These are phyloP conservation scores for Synergus gifuensis DNA, from an alignment of 2,888 invertebrate genomes.

Conservation along the genomic window DNA sequence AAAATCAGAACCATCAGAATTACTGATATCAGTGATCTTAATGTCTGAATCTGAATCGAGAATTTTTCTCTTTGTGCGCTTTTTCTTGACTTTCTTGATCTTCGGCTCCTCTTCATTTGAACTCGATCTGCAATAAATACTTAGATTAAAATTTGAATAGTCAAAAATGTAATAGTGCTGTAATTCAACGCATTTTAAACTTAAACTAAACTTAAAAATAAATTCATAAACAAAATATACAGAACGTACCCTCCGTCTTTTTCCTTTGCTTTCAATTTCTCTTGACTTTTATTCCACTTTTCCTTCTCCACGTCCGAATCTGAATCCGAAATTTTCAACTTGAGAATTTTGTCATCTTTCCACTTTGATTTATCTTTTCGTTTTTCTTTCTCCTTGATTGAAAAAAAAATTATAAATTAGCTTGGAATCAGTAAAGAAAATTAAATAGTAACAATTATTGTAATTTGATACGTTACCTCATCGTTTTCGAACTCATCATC, in stretches of 20 bases:
- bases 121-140: slow-evolving; percentile 43
- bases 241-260: slow-evolving; percentile 52
- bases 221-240: not conserved
- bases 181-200: not conserved
- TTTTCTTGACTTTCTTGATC: slow-evolving; percentile 47
- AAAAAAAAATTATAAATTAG: slow-evolving; percentile 7
- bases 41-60: slow-evolving; percentile 68
- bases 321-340: slow-evolving; percentile 65
- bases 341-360: slow-evolving; percentile 67
- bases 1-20: slow-evolving; percentile 49
- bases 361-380: slow-evolving; percentile 59
- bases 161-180: not conserved
- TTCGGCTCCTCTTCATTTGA: slow-evolving; percentile 50
- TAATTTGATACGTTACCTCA: slow-evolving; percentile 25
- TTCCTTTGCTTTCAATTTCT: slow-evolving; percentile 53
- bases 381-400: slow-evolving; percentile 40
- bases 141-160: not conserved
- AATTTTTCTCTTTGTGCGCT: slow-evolving; percentile 59
- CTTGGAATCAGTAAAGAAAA: not conserved
- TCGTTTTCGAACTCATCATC: slow-evolving; percentile 11
- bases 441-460: slow-evolving; percentile 6
- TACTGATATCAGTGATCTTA: slow-evolving; percentile 49
- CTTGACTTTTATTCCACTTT: slow-evolving; percentile 57
- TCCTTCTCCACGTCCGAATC: slow-evolving; percentile 68
- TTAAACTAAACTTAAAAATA: not conserved